phyloP scores from a whole-genome alignment of 2,797 vertebrate species.

The Artibeus lituratus region DNA sequence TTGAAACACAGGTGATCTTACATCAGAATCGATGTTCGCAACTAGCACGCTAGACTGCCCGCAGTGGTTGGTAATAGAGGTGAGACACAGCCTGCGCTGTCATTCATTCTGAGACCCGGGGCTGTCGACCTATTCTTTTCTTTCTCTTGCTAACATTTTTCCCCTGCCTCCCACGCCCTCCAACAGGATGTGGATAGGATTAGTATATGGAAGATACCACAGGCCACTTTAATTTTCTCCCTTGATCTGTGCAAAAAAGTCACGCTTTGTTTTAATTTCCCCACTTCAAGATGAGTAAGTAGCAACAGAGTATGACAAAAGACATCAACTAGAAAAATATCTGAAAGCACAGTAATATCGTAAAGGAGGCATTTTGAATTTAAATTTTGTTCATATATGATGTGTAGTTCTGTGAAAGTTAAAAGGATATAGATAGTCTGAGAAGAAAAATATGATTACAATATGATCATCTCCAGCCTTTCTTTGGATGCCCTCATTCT shows the following conservation, averaged over 20 bases:
- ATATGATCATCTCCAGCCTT: not conserved
- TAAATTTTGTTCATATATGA: not conserved
- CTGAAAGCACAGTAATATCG: not conserved
- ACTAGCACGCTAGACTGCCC: not conserved
- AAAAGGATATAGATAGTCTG: not conserved
- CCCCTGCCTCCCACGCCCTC: not conserved
- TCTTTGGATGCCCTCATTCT: not conserved
- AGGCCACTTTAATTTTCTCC: not conserved
- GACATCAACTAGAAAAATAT: not conserved
- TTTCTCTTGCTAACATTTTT: not conserved
- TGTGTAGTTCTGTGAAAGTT: not conserved
- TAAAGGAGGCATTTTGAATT: not conserved
- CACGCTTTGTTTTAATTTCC: not conserved
- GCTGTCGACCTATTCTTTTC: constrained; percentile 1
- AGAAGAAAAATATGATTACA: not conserved
- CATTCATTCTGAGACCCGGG: not conserved
- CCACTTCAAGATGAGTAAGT: not conserved
- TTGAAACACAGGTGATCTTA: not conserved
- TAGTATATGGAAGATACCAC: not conserved
- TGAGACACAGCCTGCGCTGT: not conserved
- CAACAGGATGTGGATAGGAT: not conserved
- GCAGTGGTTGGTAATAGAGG: not conserved
- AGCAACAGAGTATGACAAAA: not conserved
- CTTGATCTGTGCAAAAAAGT: not conserved
- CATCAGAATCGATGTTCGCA: not conserved